Evolutionary conservation across 2,113 vertebrate genomes (phyloP).

Genomic region (Tachuris rubrigastra): DNA sequence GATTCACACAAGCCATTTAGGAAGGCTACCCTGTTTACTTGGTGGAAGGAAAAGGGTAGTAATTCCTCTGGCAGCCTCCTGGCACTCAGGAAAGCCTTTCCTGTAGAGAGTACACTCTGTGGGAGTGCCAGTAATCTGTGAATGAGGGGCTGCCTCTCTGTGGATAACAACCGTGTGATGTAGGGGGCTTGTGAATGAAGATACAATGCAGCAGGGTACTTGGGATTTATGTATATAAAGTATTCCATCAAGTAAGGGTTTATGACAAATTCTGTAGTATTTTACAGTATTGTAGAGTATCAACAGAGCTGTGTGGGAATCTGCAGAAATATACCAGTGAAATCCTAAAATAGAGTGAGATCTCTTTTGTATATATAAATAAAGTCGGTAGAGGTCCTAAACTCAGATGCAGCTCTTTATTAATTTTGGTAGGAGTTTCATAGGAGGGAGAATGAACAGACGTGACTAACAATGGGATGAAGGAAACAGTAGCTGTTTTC

Average conservation of each 20-base stretch:
- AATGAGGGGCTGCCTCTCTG: neutral
- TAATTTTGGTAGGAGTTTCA: neutral
- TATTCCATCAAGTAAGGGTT: neutral
- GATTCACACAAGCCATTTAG: neutral
- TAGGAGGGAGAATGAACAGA: neutral
- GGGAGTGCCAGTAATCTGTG: neutral
- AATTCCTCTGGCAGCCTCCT: neutral
- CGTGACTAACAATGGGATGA: neutral
- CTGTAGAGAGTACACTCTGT: neutral
- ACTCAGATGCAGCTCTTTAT: neutral
- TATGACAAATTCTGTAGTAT: neutral
- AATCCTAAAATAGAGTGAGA: neutral
- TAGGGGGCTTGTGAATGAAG: neutral
- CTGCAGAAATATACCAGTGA: neutral
- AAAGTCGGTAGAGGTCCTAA: neutral
- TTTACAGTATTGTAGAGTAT: neutral
- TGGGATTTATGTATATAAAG: neutral
- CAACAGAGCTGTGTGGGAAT: neutral
- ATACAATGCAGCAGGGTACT: accelerated
- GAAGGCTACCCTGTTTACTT: neutral
- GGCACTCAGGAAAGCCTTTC: neutral
- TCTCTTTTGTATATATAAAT: neutral
- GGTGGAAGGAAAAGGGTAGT: neutral
- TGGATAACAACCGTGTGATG: neutral
- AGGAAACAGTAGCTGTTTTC: neutral